Evolutionary conservation across 2,797 vertebrate genomes (phyloP).

Genomic region (Pterois miles): DNA sequence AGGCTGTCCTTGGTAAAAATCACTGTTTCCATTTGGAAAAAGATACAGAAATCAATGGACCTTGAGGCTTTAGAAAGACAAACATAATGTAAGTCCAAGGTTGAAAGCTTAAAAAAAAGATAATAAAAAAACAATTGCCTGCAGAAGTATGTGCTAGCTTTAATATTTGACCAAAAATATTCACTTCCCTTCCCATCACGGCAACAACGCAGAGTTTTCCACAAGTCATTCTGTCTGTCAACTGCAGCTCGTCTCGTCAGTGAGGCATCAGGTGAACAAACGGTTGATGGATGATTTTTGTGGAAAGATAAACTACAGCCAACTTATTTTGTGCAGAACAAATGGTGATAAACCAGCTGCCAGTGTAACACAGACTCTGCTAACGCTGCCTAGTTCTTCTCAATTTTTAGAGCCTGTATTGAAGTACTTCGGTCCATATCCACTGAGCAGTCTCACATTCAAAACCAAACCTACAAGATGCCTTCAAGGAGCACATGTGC

Average conservation of each 20-base stretch:
- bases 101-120: no score
- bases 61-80: not conserved
- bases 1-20: not conserved
- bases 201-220: not conserved
- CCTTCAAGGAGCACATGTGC: not conserved
- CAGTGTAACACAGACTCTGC: not conserved
- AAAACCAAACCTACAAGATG: not conserved
- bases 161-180: not conserved
- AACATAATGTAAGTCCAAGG: not conserved
- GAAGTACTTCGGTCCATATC: not conserved
- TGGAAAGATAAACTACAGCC: not conserved
- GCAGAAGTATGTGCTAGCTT: no score
- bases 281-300: not conserved
- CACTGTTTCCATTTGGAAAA: not conserved
- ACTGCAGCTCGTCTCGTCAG: not conserved
- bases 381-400: not conserved
- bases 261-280: not conserved
- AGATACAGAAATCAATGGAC: not conserved
- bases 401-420: not conserved
- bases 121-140: no score
- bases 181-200: not conserved
- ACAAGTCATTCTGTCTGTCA: not conserved
- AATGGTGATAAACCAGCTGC: slow-evolving; percentile 11
- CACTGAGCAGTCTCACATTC: not conserved
- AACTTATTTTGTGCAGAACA: slow-evolving; percentile 1